These are phyloP conservation scores for Chydorus sphaericus DNA, from an alignment of 2,888 invertebrate species.

Conservation along the genomic window DNA sequence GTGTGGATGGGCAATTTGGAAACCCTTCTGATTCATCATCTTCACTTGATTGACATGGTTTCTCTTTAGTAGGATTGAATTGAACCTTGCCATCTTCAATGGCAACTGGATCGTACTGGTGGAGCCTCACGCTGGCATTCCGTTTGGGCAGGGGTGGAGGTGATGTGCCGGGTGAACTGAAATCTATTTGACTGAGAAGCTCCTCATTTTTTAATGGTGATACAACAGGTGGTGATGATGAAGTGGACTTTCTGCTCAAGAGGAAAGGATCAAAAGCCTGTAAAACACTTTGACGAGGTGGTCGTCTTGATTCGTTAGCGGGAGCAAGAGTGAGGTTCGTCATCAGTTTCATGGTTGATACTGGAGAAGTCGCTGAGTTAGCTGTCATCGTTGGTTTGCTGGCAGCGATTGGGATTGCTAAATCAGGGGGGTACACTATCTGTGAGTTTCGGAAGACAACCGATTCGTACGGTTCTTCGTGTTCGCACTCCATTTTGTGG, in stretches of 20 bases:
- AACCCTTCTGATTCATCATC: neutral
- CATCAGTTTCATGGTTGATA: no score
- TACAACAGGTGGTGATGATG: neutral
- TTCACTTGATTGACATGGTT: neutral
- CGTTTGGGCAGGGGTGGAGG: conserved; percentile 1
- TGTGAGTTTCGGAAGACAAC: conserved; percentile 5
- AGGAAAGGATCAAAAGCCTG: neutral
- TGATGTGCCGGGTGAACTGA: neutral
- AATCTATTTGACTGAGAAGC: neutral
- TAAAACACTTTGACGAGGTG: conserved; percentile 1
- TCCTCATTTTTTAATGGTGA: neutral
- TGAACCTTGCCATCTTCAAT: neutral
- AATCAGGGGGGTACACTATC: conserved; percentile 4
- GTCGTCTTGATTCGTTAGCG: neutral
- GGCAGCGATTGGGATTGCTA: no score
- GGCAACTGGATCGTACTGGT: neutral
- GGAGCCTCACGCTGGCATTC: neutral
- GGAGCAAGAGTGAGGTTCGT: neutral
- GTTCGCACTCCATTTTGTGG: neutral
- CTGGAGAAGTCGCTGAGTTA: no score
- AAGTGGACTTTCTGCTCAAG: neutral
- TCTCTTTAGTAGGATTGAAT: neutral
- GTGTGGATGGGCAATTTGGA: neutral
- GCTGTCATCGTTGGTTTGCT: no score
- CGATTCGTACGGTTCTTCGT: conserved; percentile 4